Evolutionary conservation across 2,113 vertebrate species (phyloP).

Genomic region (Apistogramma diplotaenia): DNA sequence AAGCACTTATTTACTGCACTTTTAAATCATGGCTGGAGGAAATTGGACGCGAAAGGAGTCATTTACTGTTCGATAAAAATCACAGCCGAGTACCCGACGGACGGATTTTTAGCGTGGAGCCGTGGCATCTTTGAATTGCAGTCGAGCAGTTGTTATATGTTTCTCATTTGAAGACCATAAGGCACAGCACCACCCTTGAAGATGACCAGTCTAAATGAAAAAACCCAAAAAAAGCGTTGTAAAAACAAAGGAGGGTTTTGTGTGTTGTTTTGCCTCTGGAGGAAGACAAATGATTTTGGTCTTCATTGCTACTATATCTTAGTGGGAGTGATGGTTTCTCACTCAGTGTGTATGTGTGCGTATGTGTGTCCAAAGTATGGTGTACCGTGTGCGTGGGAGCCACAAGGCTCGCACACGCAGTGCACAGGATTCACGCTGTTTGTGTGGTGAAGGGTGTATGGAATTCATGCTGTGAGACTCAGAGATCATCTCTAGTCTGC

Average conservation of each 20-base stretch:
- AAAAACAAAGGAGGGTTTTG: neutral
- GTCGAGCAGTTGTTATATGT: neutral
- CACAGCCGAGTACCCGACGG: neutral
- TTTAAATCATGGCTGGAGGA: constrained; percentile 1
- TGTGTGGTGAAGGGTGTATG: constrained; percentile 52
- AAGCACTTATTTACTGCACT: constrained; percentile 27
- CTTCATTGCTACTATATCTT: neutral
- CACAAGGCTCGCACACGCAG: constrained; percentile 9
- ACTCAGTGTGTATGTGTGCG: neutral
- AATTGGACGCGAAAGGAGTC: constrained; percentile 3
- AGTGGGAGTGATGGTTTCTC: constrained; percentile 17
- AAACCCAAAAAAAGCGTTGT: constrained; percentile 1
- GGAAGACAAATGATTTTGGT: neutral
- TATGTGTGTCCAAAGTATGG: neutral
- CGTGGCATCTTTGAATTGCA: neutral
- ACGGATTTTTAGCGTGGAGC: neutral
- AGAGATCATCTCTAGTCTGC: constrained; percentile 64
- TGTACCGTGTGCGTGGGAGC: constrained; percentile 13
- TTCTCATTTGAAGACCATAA: neutral
- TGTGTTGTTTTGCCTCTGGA: constrained; percentile 22
- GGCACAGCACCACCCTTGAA: neutral
- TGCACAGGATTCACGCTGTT: constrained; percentile 35
- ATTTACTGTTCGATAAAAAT: neutral
- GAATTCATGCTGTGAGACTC: constrained; percentile 53
- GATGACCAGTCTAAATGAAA: neutral